phyloP scores from a whole-genome alignment of 2,797 vertebrate genomes.

The Pseudotriccus pelzelni region DNA sequence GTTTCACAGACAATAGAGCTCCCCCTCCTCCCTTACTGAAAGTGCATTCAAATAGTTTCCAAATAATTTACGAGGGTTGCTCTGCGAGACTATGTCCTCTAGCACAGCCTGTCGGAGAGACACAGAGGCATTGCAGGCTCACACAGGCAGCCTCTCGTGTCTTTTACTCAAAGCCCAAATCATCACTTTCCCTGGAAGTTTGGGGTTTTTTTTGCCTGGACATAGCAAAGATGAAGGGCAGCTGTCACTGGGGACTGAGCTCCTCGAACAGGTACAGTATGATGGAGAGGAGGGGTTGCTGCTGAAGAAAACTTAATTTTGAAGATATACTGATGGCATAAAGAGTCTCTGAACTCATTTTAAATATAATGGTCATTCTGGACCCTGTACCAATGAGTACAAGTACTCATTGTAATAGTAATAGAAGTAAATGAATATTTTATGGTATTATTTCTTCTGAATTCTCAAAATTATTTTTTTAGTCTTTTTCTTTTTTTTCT shows the following conservation, averaged over 20 bases:
- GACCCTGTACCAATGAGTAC: background rate
- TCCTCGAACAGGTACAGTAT: background rate
- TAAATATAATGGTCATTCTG: background rate
- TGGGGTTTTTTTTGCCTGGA: background rate
- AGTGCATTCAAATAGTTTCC: constrained; percentile 24
- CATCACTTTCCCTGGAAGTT: background rate
- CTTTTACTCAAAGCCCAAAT: background rate
- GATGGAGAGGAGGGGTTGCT: background rate
- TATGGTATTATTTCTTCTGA: background rate
- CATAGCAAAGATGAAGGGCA: background rate
- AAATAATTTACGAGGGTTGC: constrained; percentile 13
- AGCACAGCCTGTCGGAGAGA: constrained; percentile 58
- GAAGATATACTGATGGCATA: background rate
- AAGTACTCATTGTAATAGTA: rapidly evolving
- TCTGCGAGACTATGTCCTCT: constrained; percentile 5
- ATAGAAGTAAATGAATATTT: background rate
- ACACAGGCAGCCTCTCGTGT: rapidly evolving
- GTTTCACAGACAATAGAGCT: constrained; percentile 11
- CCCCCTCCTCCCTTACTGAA: background rate
- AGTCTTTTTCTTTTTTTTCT: rapidly evolving
- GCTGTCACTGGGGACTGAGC: too few species aligned
- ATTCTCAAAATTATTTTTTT: background rate
- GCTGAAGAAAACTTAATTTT: background rate
- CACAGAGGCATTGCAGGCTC: background rate
- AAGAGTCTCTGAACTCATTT: background rate